Base-by-base conservation (phyloP, 2,113 vertebrate species). In the Chaetura pelagica region DNA sequence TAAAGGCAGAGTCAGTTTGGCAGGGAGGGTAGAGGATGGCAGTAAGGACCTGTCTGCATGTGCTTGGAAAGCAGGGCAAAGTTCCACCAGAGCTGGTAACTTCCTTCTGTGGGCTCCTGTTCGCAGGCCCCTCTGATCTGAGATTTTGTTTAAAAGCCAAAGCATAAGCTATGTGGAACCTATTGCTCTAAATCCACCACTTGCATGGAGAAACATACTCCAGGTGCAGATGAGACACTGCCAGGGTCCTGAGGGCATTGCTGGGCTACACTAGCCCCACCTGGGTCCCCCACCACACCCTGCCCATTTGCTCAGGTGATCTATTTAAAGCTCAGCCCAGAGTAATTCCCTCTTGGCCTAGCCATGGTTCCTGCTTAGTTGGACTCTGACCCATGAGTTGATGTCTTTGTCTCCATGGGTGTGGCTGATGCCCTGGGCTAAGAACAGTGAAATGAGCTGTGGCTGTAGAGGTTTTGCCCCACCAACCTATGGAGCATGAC, bases 11-110 rank as follows among this genome's bases (percentile, higher is more conserved):
- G 29, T 44, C 22, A 49, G 44, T 42, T 74, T 80, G 71, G 15
- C 69, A 59, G 38, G 34, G 59, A 40, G 29, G 30, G 22, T 5
- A 54, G 38, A 59, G 29, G 55, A 73, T 73, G n/a, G 12, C 27
- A 57, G 30, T 0, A 0, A 0, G 2, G 34, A 84, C 16, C 32
- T 30, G 12, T 14, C 40, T 42, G n/a, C 17, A 62, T 0, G 12
- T 26, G 15, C 35, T 64, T n/a, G n/a, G 49, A 69, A 92, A 71
- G 8, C 26, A 49, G n/a, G n/a, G 57, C 26, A 55, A 71, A 85
- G 61, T 61, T 32, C 17, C 1, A 0, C 9, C 34, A 26, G 84
- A 84, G 21, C 17, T 75, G 11, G 27, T 84, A 30, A 51, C n/a
- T 82, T 16, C 14, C 42, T 75, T 58, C 55, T 67, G 35, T 12